These are phyloP conservation scores for Pseudopipra pipra DNA, from an alignment of 2,113 vertebrate species.

Conservation along the genomic window DNA sequence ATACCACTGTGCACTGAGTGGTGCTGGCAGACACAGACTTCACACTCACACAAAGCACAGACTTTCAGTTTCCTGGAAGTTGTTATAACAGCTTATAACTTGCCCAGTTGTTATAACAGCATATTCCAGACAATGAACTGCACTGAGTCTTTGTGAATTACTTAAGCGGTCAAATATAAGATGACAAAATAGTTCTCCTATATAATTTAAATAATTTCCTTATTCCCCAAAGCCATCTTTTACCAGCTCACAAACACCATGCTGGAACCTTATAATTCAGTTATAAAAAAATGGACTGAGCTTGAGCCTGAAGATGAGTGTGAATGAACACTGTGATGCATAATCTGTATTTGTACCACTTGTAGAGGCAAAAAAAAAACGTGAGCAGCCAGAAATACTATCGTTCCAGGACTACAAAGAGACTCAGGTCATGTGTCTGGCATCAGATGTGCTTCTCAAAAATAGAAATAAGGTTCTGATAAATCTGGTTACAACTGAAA, in stretches of 20 bases:
- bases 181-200: neutral
- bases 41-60: neutral
- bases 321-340: neutral
- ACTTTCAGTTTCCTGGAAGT: neutral
- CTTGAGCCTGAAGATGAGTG: neutral
- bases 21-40: neutral
- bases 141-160: neutral
- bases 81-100: neutral
- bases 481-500: neutral
- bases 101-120: neutral
- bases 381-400: neutral
- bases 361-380: neutral
- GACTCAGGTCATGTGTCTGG: neutral
- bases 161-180: neutral
- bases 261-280: neutral
- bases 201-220: neutral
- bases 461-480: neutral
- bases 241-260: neutral
- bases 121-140: neutral
- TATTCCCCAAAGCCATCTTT: neutral
- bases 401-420: neutral
- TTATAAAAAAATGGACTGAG: neutral
- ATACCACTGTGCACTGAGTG: fast-evolving
- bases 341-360: neutral
- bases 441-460: neutral